Evolutionary conservation across 1,140 invertebrate species (phyloP).

Genomic region (Chironomus tepperi): DNA sequence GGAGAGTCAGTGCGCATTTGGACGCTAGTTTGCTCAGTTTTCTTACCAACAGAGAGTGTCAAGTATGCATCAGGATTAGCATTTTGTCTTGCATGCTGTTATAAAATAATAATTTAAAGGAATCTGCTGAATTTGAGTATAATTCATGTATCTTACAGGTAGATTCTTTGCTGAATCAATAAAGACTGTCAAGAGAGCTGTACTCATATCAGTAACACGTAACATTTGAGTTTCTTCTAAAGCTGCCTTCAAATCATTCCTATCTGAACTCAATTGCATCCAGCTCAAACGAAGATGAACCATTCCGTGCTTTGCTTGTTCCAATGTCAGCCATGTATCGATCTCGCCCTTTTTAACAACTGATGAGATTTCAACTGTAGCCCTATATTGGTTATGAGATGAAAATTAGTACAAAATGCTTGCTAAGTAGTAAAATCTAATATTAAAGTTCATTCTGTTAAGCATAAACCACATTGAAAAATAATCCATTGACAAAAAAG

Average conservation of each 20-base stretch:
- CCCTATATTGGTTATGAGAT: constrained; percentile 32
- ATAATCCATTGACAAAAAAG: too few species aligned
- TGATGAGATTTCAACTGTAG: constrained; percentile 56
- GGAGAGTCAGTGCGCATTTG: constrained; percentile 64
- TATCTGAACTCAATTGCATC: constrained; percentile 67
- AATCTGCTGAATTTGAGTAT: too few species aligned
- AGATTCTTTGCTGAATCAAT: constrained; percentile 85
- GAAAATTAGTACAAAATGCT: too few species aligned
- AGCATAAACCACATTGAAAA: too few species aligned
- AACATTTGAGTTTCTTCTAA: constrained; percentile 65
- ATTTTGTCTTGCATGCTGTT: constrained; percentile 53
- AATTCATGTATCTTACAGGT: constrained; percentile 69
- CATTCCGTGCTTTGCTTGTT: constrained; percentile 88
- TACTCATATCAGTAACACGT: constrained; percentile 63
- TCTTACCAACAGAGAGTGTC: constrained; percentile 59
- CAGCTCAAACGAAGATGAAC: constrained; percentile 80
- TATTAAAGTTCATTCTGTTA: too few species aligned
- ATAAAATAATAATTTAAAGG: constrained; percentile 27
- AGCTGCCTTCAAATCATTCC: constrained; percentile 61
- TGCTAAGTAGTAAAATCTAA: too few species aligned
- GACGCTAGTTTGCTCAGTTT: constrained; percentile 57
- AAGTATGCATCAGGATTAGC: constrained; percentile 72
- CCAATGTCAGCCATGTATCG: constrained; percentile 80
- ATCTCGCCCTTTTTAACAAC: constrained; percentile 56
- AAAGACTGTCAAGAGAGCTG: constrained; percentile 70